These are phyloP conservation scores for Andricus quercusramuli DNA, from an alignment of 2,888 invertebrate genomes.

Conservation along the genomic window DNA sequence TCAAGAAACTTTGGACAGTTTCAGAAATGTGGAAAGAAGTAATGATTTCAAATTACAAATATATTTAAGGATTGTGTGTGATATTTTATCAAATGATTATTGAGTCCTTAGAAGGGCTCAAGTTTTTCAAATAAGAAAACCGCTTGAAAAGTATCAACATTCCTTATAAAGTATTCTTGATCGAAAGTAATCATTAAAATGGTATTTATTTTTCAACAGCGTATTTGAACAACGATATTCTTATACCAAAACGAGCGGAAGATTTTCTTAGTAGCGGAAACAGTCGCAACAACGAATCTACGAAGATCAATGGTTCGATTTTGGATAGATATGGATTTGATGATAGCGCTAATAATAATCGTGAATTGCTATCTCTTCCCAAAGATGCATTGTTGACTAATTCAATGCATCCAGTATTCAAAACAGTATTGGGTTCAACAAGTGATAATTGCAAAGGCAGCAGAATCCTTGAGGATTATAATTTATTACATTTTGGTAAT, in stretches of 20 bases:
- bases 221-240: constrained; percentile 48
- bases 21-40: constrained; percentile 48
- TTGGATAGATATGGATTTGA: constrained; percentile 53
- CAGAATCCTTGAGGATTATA: constrained; percentile 51
- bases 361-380: constrained; percentile 53
- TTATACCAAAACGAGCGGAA: constrained; percentile 23
- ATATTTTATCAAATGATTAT: neutral
- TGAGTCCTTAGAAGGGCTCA: neutral
- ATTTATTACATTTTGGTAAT: constrained; percentile 58
- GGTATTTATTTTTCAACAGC: constrained; percentile 3
- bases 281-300: constrained; percentile 36
- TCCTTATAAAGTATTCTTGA: neutral
- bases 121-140: neutral
- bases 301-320: constrained; percentile 39
- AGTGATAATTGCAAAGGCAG: constrained; percentile 53
- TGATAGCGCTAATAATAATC: constrained; percentile 63
- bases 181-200: neutral
- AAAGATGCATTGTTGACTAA: constrained; percentile 52
- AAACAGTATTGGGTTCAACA: constrained; percentile 48
- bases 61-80: neutral
- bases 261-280: constrained; percentile 22
- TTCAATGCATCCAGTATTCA: constrained; percentile 43
- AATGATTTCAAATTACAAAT: constrained; percentile 26
- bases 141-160: neutral
- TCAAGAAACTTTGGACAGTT: constrained; percentile 40